Base-by-base conservation (phyloP, 2,888 invertebrate species). In the Pseudanteris insignis region DNA sequence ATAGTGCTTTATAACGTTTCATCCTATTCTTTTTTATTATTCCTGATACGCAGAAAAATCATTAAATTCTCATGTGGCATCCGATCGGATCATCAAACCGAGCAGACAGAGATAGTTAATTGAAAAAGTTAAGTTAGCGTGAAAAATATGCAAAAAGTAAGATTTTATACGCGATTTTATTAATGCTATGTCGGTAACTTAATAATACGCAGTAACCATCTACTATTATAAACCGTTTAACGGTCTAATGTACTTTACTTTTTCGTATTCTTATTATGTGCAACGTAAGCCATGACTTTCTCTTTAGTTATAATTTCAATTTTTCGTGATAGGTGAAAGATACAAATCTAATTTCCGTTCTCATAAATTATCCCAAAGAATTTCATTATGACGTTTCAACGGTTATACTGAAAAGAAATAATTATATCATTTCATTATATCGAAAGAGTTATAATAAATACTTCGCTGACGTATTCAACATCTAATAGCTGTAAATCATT, bases 181-280 rank as follows among this genome's bases (percentile, higher is more conserved):
- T 40, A 55, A 47, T 18, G n/a, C 25, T 12, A 13, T 26, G 30
- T 30, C 21, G 13, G 26, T 34, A 33, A 44, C 21, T 33, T 55
- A 40, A 55, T 46, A 38, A 36, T 38, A 38, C 33, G 11, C 15
- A 26, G 9, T 38, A 32, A 44, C 9, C 26, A 44, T 30, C 32
- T 24, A 53, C 21, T 44, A 44, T 44, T 44, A 53, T 43, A n/a
- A 53, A 44, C 53, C 32, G 37, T 53, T 53, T 43, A 53, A 53
- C 51, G 51, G 36, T 53, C 38, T 53, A 37, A n/a, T n/a, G n/a
- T n/a, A n/a, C n/a, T n/a, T n/a, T n/a, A n/a, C n/a, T n/a, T n/a
- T 34, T 32, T 32, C 44, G 24, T 12, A 28, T 13, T 26, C 5
- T 21, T 18, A 2, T 32, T 30, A 30, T 30, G 12, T 2, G 13